Conservation (phyloP, 2,888 invertebrate species). For the Panopea generosa region DNA sequence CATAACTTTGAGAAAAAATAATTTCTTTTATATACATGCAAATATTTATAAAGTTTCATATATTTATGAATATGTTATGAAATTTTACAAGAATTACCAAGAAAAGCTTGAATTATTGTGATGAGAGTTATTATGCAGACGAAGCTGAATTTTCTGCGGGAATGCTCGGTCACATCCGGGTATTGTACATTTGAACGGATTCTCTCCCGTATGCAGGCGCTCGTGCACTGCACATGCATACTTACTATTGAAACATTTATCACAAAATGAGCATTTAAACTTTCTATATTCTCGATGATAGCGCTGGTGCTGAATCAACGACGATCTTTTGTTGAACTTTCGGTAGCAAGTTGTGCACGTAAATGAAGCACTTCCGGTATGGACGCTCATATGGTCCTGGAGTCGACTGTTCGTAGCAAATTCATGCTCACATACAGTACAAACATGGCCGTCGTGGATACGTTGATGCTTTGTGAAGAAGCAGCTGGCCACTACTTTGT, state of each 20-base stretch:
- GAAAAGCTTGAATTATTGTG: too few species aligned
- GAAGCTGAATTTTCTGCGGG: constrained; percentile 57
- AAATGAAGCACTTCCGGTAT: constrained; percentile 37
- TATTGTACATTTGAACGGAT: constrained; percentile 45
- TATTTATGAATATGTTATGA: too few species aligned
- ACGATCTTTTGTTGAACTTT: constrained; percentile 48
- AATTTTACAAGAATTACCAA: too few species aligned
- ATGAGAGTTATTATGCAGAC: constrained; percentile 22
- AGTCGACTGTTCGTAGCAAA: constrained; percentile 53
- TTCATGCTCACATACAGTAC: constrained; percentile 41
- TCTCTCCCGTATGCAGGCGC: constrained; percentile 54
- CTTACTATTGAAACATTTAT: constrained; percentile 52
- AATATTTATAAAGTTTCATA: too few species aligned
- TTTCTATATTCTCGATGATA: constrained; percentile 52
- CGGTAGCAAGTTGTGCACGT: constrained; percentile 43
- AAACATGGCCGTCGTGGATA: constrained; percentile 54
- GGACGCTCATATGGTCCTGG: constrained; percentile 52
- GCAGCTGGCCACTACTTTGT: constrained; percentile 43
- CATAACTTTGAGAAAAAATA: too few species aligned
- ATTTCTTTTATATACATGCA: too few species aligned
- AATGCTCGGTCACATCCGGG: constrained; percentile 50
- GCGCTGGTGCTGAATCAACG: constrained; percentile 49
- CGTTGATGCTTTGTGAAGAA: constrained; percentile 55
- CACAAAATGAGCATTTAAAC: constrained; percentile 41
- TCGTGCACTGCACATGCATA: constrained; percentile 56